A percentile compares a stretch with the other conserved stretches of the same genome.
These are phyloP conservation scores for Laterallus jamaicensis DNA, from an alignment of 2,113 vertebrate species.

Conservation along the genomic window DNA sequence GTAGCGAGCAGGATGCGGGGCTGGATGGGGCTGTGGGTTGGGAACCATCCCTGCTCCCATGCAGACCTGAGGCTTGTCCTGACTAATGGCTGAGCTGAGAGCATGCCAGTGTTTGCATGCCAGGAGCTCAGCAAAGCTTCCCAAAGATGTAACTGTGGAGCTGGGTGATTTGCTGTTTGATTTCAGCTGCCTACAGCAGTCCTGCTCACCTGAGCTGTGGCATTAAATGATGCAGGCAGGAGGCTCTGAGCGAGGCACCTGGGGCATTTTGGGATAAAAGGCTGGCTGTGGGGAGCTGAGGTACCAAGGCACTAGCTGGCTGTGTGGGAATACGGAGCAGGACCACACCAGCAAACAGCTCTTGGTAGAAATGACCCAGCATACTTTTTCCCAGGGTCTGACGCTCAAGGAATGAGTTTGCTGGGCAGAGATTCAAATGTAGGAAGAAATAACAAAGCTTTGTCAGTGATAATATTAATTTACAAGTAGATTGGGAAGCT, in stretches of 20 bases:
- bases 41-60: not conserved
- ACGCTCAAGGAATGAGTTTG: accelerated
- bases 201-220: not conserved
- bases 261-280: not conserved
- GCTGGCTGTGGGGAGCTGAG: not conserved
- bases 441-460: not conserved
- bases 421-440: not conserved
- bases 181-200: not conserved
- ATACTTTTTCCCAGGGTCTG: not conserved
- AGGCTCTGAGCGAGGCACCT: not conserved
- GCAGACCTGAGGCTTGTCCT: not conserved
- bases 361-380: not conserved
- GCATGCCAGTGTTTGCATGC: accelerated
- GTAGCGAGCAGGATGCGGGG: accelerated
- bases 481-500: not conserved
- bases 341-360: not conserved
- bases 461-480: not conserved
- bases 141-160: not conserved
- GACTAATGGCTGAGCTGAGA: accelerated
- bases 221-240: not conserved
- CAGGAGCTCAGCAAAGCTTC: not conserved
- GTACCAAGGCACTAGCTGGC: not conserved
- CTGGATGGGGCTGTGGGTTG: not conserved
- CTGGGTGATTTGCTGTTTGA: not conserved
- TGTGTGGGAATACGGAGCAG: not conserved